Evolutionary conservation across 2,888 invertebrate genomes (phyloP), one percentile per base, ranked within the genome.

Genomic region (Sturmia bella): DNA sequence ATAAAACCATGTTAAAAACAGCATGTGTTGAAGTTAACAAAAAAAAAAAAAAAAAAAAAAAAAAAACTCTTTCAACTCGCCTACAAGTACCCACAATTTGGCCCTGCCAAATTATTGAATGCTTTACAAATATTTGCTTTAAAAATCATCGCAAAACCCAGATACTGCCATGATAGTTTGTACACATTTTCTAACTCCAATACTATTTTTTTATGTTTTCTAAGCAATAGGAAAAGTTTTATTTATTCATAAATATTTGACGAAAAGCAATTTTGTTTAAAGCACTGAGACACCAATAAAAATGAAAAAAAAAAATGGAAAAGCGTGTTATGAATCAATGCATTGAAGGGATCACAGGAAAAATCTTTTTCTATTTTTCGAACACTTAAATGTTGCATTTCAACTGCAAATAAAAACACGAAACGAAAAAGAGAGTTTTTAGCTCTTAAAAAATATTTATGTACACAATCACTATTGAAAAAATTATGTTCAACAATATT

Each of bases 221-320:
- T 6, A 27, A 27, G 27, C 27, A 15, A n/a, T 17, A 41, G 32
- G 19, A 41, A 41, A 32, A 54, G 5, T 39, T 37, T 52, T 3
- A 21, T 59, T 59, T 43, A 12, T 52, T 32, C 27, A 54, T 54
- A 73, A 73, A 72, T 77, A 69, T 70, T 61, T 76, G 13, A 39
- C 19, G 56, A 48, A 39, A 76, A 76, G 54, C 72, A 63, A 73
- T 73, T 63, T 63, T 24, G 41, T 27, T 54, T 43, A 54, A 32
- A 39, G 41, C 32, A 21, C 15, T 43, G 15, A 32, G 43, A 32
- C 24, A 15, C 43, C 21, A 32, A 54, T 63, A 73, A 54, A 32
- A 63, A 63, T n/a, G n/a, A 63, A 4, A 6, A 27, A 52, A 61
- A 27, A 15, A 63, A 72, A 43, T 32, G 43, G 41, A 0, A 24